Base-by-base conservation (phyloP, 2,113 vertebrate genomes). In the Rhipidura dahli region DNA sequence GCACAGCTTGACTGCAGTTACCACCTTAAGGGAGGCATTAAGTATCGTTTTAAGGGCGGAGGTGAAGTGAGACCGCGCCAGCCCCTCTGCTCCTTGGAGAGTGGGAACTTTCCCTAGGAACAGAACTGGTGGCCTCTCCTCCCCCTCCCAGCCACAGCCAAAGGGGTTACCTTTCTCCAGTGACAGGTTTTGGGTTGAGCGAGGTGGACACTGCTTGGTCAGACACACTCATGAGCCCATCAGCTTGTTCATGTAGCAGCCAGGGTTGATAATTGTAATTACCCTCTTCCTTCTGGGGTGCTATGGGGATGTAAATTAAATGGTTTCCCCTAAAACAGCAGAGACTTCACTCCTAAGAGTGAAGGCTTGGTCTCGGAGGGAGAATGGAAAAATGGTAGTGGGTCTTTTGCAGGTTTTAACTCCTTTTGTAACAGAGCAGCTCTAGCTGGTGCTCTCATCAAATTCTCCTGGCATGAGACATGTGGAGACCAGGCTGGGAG, bases 21-120 rank as follows among this genome's bases (percentile, higher is more conserved):
- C 71, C 83, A 93, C 72, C 94, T 97, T 97, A 10, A 3, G 80
- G 92, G 87, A 96, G 91, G 83, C 95, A 76, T 84, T 89, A 81
- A 83, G 71, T 73, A 68, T 59, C 12, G 1, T 95, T 93, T 78
- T 78, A 83, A 72, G 80, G 42, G 4, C 3, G 1, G 83, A 78
- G 68, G 64, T 87, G 80, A 92, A 83, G 75, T 27, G 42, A 0
- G 4, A 93, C 50, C 1, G 3, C 0, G 1, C 37, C 1, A 1
- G 61, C 21, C 47, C 70, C 45, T 35, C 90, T 42, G 57, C 60
- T 42, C 45, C 85, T 93, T 3, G 3, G 39, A 66, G 59, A 60
- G 57, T 86, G 35, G n/a, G 35, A 83, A 27, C 30, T 42, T 90
- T 50, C 0, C 0, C 27, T 35, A 59, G 9, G 40, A 64, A 28